Conservation (phyloP, 2,113 vertebrate species). For the Catharus fuscescens region DNA sequence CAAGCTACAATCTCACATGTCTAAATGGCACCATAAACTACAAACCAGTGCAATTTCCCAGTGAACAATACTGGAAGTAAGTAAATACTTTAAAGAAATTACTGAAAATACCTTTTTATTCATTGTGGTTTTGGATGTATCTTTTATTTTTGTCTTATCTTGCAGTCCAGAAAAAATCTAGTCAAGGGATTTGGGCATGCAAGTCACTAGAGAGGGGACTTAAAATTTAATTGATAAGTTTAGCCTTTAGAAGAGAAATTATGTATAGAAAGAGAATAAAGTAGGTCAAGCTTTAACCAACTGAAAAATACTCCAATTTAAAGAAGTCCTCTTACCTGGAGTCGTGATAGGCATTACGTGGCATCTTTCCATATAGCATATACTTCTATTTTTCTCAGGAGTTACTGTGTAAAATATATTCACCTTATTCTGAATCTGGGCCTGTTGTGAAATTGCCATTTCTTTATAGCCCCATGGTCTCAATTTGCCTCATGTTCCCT, state of each 20-base stretch:
- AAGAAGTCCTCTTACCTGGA: neutral
- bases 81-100: constrained; percentile 40
- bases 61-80: constrained; percentile 96
- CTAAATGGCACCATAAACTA: constrained; percentile 62
- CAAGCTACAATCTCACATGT: constrained; percentile 73
- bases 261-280: neutral
- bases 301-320: neutral
- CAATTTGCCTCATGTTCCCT: neutral
- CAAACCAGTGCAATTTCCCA: constrained; percentile 79
- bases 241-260: neutral
- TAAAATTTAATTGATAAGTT: neutral
- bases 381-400: neutral
- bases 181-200: neutral
- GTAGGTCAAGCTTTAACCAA: neutral
- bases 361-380: neutral
- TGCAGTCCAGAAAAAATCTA: neutral
- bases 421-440: neutral
- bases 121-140: neutral
- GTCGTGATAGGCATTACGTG: neutral
- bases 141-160: neutral
- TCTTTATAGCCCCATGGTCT: neutral
- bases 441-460: neutral
- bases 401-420: neutral
- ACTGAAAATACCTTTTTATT: neutral
- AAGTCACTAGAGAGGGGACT: neutral